Percentiles rank a stretch among this genome's conserved stretches.
Conservation (phyloP, 2,113 vertebrate species). For the Loxodonta africana region DNA sequence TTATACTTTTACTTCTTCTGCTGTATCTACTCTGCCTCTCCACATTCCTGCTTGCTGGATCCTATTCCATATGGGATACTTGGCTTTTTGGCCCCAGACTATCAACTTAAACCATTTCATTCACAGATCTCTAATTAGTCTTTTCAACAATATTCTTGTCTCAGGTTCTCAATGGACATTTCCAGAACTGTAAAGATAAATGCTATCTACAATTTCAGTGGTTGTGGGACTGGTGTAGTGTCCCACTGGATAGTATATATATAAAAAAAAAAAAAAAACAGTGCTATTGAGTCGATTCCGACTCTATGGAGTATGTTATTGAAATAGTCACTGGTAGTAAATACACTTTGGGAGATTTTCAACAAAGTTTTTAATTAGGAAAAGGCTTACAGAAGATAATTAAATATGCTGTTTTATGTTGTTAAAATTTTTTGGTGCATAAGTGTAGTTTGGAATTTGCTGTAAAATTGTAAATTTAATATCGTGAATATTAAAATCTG, state of each 20-base stretch:
- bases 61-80: slow-evolving; percentile 80
- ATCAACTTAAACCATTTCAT: slow-evolving; percentile 68
- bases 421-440: background rate
- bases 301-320: background rate
- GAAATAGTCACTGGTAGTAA: slow-evolving; percentile 43
- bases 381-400: slow-evolving; percentile 33
- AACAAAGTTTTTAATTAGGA: slow-evolving; percentile 45
- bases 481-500: slow-evolving; percentile 25
- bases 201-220: slow-evolving; percentile 29
- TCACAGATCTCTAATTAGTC: slow-evolving; percentile 43
- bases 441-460: background rate
- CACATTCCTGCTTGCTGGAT: slow-evolving; percentile 65
- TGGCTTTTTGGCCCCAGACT: slow-evolving; percentile 75
- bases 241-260: background rate
- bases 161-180: slow-evolving; percentile 3
- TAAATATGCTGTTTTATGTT: background rate
- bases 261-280: no score
- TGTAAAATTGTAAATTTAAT: background rate
- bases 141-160: slow-evolving; percentile 57
- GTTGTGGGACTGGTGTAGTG: background rate
- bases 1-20: slow-evolving; percentile 74
- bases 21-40: slow-evolving; percentile 66
- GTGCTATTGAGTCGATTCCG: no score
- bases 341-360: slow-evolving; percentile 21
- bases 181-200: background rate